Evolutionary conservation across 2,113 vertebrate genomes (phyloP), one percentile per base, ranked within the genome.

Genomic region (Chaetura pelagica): DNA sequence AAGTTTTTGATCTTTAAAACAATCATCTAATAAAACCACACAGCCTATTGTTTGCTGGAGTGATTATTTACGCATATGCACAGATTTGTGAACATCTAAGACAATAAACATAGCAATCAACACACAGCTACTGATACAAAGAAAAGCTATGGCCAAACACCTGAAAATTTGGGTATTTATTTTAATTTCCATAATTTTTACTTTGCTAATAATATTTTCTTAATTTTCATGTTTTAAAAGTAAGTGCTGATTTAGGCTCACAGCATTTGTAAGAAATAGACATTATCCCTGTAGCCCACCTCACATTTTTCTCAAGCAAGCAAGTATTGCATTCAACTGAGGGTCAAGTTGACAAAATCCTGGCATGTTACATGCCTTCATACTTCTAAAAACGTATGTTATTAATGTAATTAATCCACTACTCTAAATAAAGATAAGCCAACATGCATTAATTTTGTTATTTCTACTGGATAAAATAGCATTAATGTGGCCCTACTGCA

Each of bases 1-100:
- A 95, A 82, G 42, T 52, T 80, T 97, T 90, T 94, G 12, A 67
- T 84, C 44, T 90, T 48, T 52, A 86, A 94, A 94, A 93, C 72
- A 94, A 58, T 46, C 12, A 0, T 51, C 83, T 51, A 38, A 78
- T 42, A 76, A 90, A 92, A 54, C 4, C 48, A 62, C 1, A 0
- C 32, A 61, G 42, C 17, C 26, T 84, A 17, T 34, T 91, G 48
- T 88, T 62, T 92, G 68, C 42, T 75, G 38, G 19, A 63, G 27
- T 44, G 54, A 74, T 52, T 38, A 69, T 40, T 80, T 69, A 85
- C 2, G 1, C 69, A 69, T 19, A 85, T 4, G 48, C 80, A 84
- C 51, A 86, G n/a, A 69, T 63, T 74, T 0, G 1, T 16, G 40
- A 92, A 75, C n/a, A 85, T 15, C 42, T 32, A 76, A 59, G 59